phyloP scores from a whole-genome alignment of 2,797 vertebrate genomes.

The Diceros bicornis region DNA sequence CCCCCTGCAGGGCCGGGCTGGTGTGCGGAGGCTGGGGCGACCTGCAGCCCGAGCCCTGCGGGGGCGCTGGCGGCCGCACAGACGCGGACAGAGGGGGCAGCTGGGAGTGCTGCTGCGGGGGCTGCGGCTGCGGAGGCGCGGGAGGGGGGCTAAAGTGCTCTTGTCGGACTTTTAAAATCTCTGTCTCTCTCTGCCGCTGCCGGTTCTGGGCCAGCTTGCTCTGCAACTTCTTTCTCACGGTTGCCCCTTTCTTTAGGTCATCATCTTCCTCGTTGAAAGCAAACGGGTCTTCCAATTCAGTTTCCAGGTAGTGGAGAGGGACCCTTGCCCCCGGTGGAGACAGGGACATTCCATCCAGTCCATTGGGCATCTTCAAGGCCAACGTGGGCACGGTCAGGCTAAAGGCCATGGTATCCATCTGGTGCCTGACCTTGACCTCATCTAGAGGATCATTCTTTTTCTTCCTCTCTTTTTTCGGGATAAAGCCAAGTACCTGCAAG shows the following conservation, averaged over 20 bases:
- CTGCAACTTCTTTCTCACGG: constrained; percentile 96
- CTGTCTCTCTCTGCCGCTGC: constrained; percentile 93
- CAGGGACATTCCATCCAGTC: constrained; percentile 96
- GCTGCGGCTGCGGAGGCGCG: constrained; percentile 91
- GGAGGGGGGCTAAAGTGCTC: constrained; percentile 98
- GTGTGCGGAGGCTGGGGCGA: constrained; percentile 96
- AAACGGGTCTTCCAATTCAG: constrained; percentile 97
- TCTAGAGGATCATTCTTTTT: constrained; percentile 99
- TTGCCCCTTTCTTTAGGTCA: constrained; percentile 93
- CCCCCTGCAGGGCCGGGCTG: constrained; percentile 96
- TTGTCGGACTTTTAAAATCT: constrained; percentile 94
- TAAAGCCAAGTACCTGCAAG: constrained; percentile 99
- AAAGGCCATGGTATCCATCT: constrained; percentile 97
- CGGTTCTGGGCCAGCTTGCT: constrained; percentile 96
- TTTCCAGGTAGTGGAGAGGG: constrained; percentile 94
- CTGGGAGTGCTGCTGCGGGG: constrained; percentile 92
- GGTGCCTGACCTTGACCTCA: constrained; percentile 95
- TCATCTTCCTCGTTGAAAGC: constrained; percentile 98
- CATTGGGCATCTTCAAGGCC: constrained; percentile 97
- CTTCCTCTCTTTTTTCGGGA: constrained; percentile 99
- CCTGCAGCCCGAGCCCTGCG: constrained; percentile 97
- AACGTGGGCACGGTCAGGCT: constrained; percentile 97
- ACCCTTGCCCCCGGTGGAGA: constrained; percentile 96
- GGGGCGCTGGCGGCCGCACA: constrained; percentile 90
- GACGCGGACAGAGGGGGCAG: constrained; percentile 90